Percentiles rank a stretch among this genome's conserved stretches.
Conservation (phyloP, 2,888 invertebrate genomes). For the Drosophila rubida region DNA sequence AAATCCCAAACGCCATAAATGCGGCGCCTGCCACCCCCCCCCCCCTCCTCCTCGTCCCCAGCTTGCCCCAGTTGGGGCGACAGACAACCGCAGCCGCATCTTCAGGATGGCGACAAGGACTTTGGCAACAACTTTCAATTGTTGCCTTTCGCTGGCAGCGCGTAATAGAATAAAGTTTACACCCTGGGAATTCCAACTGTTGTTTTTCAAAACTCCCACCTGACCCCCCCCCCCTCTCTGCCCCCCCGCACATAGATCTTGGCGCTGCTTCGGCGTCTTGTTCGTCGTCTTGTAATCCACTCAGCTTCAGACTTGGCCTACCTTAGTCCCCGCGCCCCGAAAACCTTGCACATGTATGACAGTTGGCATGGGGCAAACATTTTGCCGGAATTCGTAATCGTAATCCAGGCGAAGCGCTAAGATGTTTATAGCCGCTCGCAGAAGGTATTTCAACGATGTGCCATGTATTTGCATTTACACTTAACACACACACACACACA, state of each 20-base stretch:
- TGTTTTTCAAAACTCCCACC: constrained; percentile 70
- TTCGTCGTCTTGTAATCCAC: constrained; percentile 21
- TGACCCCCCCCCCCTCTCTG: constrained; percentile 31
- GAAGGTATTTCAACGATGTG: constrained; percentile 18
- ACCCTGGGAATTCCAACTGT: constrained; percentile 79
- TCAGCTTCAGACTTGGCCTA: background rate
- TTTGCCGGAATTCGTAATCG: constrained; percentile 37
- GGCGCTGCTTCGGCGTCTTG: constrained; percentile 2
- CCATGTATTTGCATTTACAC: constrained; percentile 22
- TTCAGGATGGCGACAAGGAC: constrained; percentile 9
- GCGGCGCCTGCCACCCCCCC: constrained; percentile 34
- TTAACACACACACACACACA: constrained; percentile 10
- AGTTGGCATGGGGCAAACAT: constrained; percentile 54
- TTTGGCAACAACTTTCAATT: constrained; percentile 64
- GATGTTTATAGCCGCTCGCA: constrained; percentile 29
- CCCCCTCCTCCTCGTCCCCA: background rate
- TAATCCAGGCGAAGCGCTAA: constrained; percentile 28
- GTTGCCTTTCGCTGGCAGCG: constrained; percentile 54
- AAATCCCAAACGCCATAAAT: constrained; percentile 74
- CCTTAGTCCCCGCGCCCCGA: background rate
- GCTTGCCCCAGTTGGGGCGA: background rate
- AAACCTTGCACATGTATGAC: constrained; percentile 32
- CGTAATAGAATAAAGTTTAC: constrained; percentile 79
- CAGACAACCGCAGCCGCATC: constrained; percentile 48
- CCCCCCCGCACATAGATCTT: constrained; percentile 62